phyloP scores from a whole-genome alignment of 2,888 invertebrate genomes.

The Dryomyza anilis region DNA sequence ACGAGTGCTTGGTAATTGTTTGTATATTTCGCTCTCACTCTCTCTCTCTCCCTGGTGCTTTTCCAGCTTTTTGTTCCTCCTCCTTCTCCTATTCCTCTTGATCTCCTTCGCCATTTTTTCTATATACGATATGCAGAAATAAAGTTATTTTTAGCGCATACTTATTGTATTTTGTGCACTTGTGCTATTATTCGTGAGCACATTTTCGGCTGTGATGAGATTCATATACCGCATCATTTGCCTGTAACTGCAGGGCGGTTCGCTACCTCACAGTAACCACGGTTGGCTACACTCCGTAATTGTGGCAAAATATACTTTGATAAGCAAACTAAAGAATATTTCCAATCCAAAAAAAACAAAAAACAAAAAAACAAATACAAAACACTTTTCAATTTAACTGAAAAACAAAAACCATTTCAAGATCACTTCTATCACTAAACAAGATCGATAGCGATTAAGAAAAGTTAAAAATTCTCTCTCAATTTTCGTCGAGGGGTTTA shows the following conservation, averaged over 20 bases:
- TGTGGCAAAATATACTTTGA: conserved; percentile 40
- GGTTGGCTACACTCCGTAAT: conserved; percentile 41
- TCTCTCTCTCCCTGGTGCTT: too few species aligned
- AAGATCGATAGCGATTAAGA: conserved; percentile 32
- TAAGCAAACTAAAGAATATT: conserved; percentile 36
- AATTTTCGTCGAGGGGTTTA: conserved; percentile 31
- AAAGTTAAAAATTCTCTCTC: conserved; percentile 32
- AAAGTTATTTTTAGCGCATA: not conserved
- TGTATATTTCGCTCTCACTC: too few species aligned
- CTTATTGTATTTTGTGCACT: not conserved
- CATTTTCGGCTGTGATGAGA: not conserved
- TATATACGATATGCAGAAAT: too few species aligned
- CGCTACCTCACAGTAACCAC: conserved; percentile 39
- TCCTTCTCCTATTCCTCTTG: not conserved
- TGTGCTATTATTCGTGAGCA: not conserved
- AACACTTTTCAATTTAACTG: conserved; percentile 26
- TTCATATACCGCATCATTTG: not conserved
- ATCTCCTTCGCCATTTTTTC: not conserved
- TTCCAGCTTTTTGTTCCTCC: not conserved
- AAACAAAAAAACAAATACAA: conserved; percentile 32
- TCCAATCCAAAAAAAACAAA: conserved; percentile 30
- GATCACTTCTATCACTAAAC: conserved; percentile 32
- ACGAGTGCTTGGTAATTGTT: too few species aligned
- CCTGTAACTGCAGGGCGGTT: conserved; percentile 34
- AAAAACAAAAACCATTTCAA: conserved; percentile 30